Base-by-base conservation (phyloP, 2,797 vertebrate genomes). In the Peromyscus aztecus region DNA sequence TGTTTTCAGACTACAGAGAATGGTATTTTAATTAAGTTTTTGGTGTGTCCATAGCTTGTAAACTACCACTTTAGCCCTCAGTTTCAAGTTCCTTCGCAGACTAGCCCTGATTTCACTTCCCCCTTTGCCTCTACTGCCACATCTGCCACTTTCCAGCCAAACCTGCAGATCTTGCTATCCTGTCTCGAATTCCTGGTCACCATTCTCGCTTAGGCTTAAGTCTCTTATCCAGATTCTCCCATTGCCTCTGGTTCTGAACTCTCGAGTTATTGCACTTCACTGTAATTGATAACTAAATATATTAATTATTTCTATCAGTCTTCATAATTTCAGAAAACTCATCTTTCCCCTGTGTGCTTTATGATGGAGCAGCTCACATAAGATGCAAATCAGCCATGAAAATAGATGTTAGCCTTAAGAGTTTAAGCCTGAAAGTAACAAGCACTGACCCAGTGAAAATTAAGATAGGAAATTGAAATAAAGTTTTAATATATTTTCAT, bases 71-170 rank as follows among this genome's bases (percentile, higher is more conserved):
- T 93, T 94, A 80, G 77, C 23, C 76, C 34, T 92, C 69, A 59
- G 77, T 95, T 96, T 97, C 89, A 94, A 80, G 61, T 94, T 91
- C 92, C 84, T 96, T 96, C 67, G 78, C 34, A 88, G 71, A 82
- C 76, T 88, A 89, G 67, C 86, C 75, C 91, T 94, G 76, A 96
- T 95, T 91, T 96, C 71, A 94, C 91, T 98, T 96, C 69, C 84
- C 83, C 65, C 95, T 96, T 94, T 85, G 7, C 82, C 21, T 91
- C 43, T 6, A 46, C 12, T 97, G 65, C 13, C 78, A 31, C 67
- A 65, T 95, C 59, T 82, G 65, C 43, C 78, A 43, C 84, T 75
- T 81, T 52, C 73, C 78, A 91, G 63, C 73, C 67, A 91, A 76
- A 57, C 63, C 24, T 65, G 43, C 52, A 27, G 17, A 73, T 40